Percentiles rank a stretch among this genome's conserved stretches.
phyloP scores from a whole-genome alignment of 1,140 invertebrate species.

The Nebria ingens region DNA sequence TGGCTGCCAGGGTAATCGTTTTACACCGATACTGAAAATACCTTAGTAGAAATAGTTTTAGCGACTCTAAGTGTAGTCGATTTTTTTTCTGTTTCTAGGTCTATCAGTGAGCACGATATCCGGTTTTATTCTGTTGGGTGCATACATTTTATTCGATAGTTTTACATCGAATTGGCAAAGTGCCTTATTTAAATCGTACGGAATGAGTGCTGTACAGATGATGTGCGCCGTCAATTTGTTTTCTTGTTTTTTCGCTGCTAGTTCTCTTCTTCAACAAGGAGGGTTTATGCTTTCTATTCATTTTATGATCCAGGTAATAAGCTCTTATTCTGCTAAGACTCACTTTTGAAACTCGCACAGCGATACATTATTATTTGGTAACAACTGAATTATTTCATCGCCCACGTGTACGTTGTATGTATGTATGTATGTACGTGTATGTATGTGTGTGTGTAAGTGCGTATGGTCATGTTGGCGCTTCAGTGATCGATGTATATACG shows the following conservation, averaged over 20 bases:
- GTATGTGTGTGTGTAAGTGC: no score
- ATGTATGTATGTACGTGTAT: no score
- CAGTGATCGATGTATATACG: not conserved
- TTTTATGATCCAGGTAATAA: constrained; percentile 54
- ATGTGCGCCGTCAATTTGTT: constrained; percentile 96
- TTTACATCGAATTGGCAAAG: constrained; percentile 99
- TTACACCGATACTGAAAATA: no score
- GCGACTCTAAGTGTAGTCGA: no score
- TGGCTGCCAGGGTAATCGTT: no score
- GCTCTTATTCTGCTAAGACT: no score
- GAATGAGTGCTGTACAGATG: constrained; percentile 86
- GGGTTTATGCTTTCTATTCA: constrained; percentile 63
- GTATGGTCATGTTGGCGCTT: no score
- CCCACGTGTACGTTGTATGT: no score
- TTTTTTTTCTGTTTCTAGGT: constrained; percentile 28
- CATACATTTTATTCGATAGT: constrained; percentile 92
- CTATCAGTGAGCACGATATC: constrained; percentile 69
- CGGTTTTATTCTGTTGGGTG: constrained; percentile 73
- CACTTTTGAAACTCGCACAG: no score
- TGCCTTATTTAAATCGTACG: constrained; percentile 74
- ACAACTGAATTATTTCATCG: no score
- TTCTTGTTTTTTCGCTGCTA: constrained; percentile 82
- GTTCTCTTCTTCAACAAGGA: constrained; percentile 80
- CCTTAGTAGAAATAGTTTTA: no score
- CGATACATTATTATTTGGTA: no score